Evolutionary conservation across 1,140 invertebrate genomes (phyloP).

Genomic region (Diachasma alloeum): DNA sequence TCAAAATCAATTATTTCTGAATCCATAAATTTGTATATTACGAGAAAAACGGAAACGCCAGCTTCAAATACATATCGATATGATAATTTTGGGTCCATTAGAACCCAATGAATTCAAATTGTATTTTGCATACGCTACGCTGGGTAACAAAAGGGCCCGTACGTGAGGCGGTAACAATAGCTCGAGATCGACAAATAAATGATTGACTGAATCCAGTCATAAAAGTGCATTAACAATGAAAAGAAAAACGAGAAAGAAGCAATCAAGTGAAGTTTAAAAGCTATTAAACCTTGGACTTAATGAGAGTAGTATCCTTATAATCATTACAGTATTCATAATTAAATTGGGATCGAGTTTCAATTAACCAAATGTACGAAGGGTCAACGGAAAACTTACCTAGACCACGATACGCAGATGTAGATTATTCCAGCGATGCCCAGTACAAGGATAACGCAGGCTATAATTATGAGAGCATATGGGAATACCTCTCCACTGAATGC

Average conservation of each 20-base stretch:
- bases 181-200: too few species aligned
- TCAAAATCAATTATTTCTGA: too few species aligned
- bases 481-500: slow-evolving; percentile 78
- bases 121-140: too few species aligned
- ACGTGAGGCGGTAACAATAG: too few species aligned
- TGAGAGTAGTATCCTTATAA: not conserved
- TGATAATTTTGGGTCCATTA: too few species aligned
- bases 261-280: not conserved
- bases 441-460: slow-evolving; percentile 86
- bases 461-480: slow-evolving; percentile 85
- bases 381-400: slow-evolving; percentile 71
- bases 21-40: too few species aligned
- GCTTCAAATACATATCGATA: too few species aligned
- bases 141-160: too few species aligned
- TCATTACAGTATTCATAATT: not conserved
- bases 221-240: not conserved
- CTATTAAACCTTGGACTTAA: not conserved
- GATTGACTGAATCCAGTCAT: not conserved
- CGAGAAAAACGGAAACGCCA: too few species aligned
- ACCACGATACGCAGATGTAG: slow-evolving; percentile 92
- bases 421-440: slow-evolving; percentile 86
- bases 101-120: too few species aligned
- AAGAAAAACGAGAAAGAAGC: not conserved
- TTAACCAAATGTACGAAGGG: not conserved
- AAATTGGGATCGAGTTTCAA: not conserved